Evolutionary conservation across 1,140 invertebrate species (phyloP).

Genomic region (Diorhabda elongata): DNA sequence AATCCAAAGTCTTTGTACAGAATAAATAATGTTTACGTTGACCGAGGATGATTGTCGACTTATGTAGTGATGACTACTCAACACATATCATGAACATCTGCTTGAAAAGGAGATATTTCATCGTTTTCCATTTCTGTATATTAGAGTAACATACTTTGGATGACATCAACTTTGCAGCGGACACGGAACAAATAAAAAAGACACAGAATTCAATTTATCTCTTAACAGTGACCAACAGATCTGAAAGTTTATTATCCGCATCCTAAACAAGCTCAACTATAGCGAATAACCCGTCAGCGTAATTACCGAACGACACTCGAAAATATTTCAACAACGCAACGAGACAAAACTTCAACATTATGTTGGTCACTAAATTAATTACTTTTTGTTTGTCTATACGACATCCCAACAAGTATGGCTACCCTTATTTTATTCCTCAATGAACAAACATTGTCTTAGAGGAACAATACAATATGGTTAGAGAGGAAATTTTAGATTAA

Average conservation of each 20-base stretch:
- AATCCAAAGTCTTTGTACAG: too few species aligned
- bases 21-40: too few species aligned
- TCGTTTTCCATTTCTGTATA: too few species aligned
- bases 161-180: too few species aligned
- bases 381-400: constrained; percentile 1
- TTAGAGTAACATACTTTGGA: too few species aligned
- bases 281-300: not conserved
- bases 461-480: not conserved
- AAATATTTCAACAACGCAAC: constrained; percentile 2
- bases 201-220: not conserved
- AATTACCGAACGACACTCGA: not conserved
- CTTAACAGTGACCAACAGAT: not conserved
- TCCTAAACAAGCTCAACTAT: not conserved
- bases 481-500: not conserved
- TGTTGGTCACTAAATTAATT: constrained; percentile 2
- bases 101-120: too few species aligned
- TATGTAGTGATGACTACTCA: too few species aligned
- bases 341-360: constrained; percentile 2
- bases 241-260: not conserved
- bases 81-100: too few species aligned
- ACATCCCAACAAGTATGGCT: not conserved
- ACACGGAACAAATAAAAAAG: too few species aligned
- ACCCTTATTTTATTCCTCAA: not conserved
- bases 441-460: not conserved
- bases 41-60: too few species aligned